These are phyloP conservation scores for Australoheros scitulus DNA, from an alignment of 2,113 vertebrate genomes.

Conservation along the genomic window DNA sequence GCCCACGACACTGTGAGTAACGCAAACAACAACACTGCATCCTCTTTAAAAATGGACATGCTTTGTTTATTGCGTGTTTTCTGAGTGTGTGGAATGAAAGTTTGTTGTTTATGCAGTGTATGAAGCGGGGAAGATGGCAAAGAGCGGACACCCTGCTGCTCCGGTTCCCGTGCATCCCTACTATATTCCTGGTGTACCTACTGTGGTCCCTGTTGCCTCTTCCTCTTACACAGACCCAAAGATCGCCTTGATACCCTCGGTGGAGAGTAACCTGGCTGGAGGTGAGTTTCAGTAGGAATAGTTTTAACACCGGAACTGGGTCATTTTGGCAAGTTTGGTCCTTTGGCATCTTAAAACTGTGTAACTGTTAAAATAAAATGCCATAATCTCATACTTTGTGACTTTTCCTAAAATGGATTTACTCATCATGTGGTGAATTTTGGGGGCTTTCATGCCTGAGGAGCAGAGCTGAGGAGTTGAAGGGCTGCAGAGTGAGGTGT, in stretches of 20 bases:
- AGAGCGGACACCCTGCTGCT: constrained; percentile 83
- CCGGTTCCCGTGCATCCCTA: constrained; percentile 89
- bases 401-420: too few relatives aligned
- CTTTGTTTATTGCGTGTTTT: neutral
- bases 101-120: constrained; percentile 83
- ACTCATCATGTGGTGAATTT: too few relatives aligned
- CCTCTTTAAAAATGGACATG: neutral
- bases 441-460: neutral
- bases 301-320: too few relatives aligned
- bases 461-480: neutral
- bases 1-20: constrained; percentile 92
- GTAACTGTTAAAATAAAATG: too few relatives aligned
- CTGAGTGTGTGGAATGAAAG: neutral
- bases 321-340: too few relatives aligned
- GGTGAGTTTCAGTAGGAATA: constrained; percentile 61
- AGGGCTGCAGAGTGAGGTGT: neutral
- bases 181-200: constrained; percentile 89
- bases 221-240: constrained; percentile 86
- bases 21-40: neutral
- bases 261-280: constrained; percentile 75
- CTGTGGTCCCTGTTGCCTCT: constrained; percentile 84
- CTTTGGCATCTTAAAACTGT: too few relatives aligned
- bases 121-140: constrained; percentile 93
- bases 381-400: too few relatives aligned
- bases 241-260: constrained; percentile 81